Base-by-base conservation (phyloP, 2,113 vertebrate species). In the Antechinus stuartii region DNA sequence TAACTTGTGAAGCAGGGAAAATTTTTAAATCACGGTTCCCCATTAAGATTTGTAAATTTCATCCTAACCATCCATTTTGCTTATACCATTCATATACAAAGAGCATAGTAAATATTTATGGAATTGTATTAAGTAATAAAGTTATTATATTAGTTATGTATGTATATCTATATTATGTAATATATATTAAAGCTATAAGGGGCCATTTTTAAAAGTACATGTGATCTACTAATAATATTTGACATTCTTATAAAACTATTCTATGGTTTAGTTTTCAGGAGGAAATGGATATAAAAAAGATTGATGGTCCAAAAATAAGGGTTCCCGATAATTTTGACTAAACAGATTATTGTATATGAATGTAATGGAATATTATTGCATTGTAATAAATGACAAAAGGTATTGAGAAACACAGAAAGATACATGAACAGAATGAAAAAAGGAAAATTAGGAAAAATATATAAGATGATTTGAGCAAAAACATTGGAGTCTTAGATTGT, bases 241-340 rank as follows among this genome's bases (percentile, higher is more conserved):
- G 46, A 92, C 35, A 94, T 14, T 52, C 92, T 68, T 90, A 7
- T 35, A 26, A 0, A 95, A 91, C 68, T 0, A 23, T 22, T 26
- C 8, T 23, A 42, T 6, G 42, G 14, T n/a, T n/a, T 96, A 96
- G 84, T 89, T 95, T 97, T 89, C 8, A 76, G 90, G 90, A 91
- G 76, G 84, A 95, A 97, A 61, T 68, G 30, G 12, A 68, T 84
- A 8, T 42, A 35, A n/a, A 84, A 84, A 84, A 19, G 16, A 5
- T 76, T 84, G 19, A 42, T n/a, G 16, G 68, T 76, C 6, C 16
- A 42, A 84, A 42, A 42, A 76, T 42, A 22, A 19, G 35, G 61
- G 30, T n/a, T n/a, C 14, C 35, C 61, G n/a, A n/a, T n/a, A 19
- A 23, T 23, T 84, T n/a, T 84, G 11, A 0, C n/a, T 84, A 42